phyloP scores from a whole-genome alignment of 2,797 vertebrate genomes.

The Meda fulgida region DNA sequence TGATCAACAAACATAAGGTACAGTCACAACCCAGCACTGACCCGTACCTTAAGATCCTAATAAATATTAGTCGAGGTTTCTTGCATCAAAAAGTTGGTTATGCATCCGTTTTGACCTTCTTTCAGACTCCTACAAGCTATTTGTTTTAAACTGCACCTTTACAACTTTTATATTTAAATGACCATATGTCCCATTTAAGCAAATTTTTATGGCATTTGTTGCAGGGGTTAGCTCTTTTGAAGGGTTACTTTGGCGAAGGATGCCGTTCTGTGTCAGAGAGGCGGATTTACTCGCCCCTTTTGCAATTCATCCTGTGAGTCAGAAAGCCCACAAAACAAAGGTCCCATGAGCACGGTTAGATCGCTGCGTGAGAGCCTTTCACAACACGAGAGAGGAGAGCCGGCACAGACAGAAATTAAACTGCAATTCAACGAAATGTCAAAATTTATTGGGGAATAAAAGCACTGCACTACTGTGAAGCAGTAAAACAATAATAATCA shows the following conservation, averaged over 20 bases:
- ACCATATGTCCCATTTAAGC: background rate
- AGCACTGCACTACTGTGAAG: background rate
- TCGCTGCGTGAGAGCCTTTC: background rate
- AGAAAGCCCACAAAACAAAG: slow-evolving; percentile 12
- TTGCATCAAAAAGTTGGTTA: background rate
- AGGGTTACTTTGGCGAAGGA: background rate
- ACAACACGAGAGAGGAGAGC: background rate
- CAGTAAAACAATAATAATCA: background rate
- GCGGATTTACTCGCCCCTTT: background rate
- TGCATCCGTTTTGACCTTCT: background rate
- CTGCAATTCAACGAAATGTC: background rate
- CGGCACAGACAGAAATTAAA: background rate
- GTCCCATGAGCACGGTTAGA: slow-evolving; percentile 4
- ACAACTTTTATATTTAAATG: background rate
- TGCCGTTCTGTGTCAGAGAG: background rate
- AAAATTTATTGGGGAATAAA: background rate
- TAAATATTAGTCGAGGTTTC: background rate
- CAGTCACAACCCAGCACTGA: background rate
- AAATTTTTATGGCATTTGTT: background rate
- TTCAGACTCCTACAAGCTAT: background rate
- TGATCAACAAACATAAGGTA: too few species aligned
- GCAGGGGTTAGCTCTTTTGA: background rate
- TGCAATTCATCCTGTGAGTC: slow-evolving; percentile 21
- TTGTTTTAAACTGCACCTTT: background rate
- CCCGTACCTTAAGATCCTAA: background rate